Conservation (phyloP, 2,797 vertebrate genomes). For the Esox masquinongy region DNA sequence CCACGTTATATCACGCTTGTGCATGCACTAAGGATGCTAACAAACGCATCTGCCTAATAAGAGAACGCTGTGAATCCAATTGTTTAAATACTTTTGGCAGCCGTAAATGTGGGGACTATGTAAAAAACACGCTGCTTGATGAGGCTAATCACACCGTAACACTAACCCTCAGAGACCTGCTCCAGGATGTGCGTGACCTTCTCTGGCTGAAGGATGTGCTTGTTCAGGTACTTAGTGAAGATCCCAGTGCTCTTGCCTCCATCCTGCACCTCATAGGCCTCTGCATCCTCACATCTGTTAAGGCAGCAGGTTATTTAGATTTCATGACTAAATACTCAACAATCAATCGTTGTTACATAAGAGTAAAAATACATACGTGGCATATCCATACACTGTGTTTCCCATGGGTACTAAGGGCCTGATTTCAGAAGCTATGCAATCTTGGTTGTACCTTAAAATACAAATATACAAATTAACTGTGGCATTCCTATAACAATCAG, state of each 20-base stretch:
- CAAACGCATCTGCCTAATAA: too few species aligned
- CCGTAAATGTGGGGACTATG: too few species aligned
- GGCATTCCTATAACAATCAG: background rate
- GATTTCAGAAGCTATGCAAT: conserved; percentile 75
- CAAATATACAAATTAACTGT: background rate
- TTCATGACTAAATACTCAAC: background rate
- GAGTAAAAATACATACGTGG: conserved; percentile 77
- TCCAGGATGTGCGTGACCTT: conserved; percentile 88
- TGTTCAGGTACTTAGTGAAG: conserved; percentile 91
- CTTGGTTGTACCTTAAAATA: conserved; percentile 79
- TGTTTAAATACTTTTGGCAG: too few species aligned
- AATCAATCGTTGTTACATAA: background rate
- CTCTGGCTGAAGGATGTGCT: conserved; percentile 79
- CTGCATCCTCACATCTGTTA: conserved; percentile 84
- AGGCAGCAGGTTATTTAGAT: background rate
- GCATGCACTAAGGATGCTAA: too few species aligned
- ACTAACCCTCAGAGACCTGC: conserved; percentile 85
- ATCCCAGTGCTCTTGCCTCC: conserved; percentile 88
- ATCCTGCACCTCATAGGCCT: conserved; percentile 87
- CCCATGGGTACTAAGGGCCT: conserved; percentile 80
- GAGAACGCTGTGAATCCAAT: too few species aligned
- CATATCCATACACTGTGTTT: conserved; percentile 89
- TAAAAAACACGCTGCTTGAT: too few species aligned
- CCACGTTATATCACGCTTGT: too few species aligned
- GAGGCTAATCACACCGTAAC: background rate